Conservation (phyloP, 2,797 vertebrate genomes). For the Gymnopithys bicolor region DNA sequence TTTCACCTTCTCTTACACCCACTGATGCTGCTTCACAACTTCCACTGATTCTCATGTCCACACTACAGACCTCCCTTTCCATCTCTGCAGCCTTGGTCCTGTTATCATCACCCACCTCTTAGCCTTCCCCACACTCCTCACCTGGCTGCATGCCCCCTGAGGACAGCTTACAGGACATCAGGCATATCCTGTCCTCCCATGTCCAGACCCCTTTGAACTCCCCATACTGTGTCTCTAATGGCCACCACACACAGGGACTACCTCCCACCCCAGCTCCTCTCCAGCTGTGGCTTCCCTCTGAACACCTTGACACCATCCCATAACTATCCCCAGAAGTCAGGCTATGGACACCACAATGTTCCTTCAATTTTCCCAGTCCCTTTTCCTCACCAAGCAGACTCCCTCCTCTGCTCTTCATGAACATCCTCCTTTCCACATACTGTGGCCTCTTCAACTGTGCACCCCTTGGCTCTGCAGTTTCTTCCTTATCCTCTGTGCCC, state of each 20-base stretch:
- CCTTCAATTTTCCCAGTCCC: not conserved
- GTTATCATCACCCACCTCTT: too few relatives aligned
- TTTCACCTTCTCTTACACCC: not conserved
- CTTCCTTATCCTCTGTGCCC: not conserved
- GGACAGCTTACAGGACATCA: not conserved
- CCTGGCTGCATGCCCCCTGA: accelerated
- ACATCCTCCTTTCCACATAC: not conserved
- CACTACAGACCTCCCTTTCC: too few relatives aligned
- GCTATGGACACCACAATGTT: not conserved
- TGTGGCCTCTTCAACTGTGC: not conserved
- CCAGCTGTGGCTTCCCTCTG: not conserved
- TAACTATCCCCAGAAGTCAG: not conserved
- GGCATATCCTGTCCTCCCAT: not conserved
- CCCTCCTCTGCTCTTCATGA: not conserved
- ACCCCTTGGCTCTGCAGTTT: not conserved
- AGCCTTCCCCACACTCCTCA: not conserved
- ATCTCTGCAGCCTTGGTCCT: not conserved
- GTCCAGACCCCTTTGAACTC: not conserved
- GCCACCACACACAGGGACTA: too few relatives aligned
- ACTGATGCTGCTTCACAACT: not conserved
- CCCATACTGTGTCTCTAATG: accelerated
- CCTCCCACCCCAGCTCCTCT: not conserved
- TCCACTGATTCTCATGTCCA: not conserved
- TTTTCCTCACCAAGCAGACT: not conserved
- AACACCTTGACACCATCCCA: not conserved